Evolutionary conservation across 2,797 vertebrate genomes (phyloP).

Genomic region (Glyptemys insculpta): DNA sequence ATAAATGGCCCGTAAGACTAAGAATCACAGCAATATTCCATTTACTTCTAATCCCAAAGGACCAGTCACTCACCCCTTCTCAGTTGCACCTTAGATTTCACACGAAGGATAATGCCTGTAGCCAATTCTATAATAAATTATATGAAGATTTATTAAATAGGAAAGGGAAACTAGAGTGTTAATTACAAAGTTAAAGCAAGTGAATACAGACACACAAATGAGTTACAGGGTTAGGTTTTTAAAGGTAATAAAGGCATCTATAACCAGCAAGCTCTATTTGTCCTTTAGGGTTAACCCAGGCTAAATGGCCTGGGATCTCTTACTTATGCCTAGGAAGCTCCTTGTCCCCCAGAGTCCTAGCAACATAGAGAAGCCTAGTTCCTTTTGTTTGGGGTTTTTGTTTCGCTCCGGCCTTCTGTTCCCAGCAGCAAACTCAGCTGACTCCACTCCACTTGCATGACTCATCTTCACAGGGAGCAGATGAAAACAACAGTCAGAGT

Average conservation of each 20-base stretch:
- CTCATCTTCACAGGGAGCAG: not conserved
- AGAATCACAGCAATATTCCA: not conserved
- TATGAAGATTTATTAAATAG: not conserved
- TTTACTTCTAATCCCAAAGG: not conserved
- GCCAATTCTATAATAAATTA: not conserved
- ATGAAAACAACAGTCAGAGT: not conserved
- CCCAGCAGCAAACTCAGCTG: not conserved
- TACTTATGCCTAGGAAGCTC: too few relatives aligned
- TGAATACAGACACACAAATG: not conserved
- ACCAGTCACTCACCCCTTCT: not conserved
- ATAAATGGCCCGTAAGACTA: not conserved
- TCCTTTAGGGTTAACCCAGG: too few relatives aligned
- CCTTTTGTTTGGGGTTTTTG: not conserved
- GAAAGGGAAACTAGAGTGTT: not conserved
- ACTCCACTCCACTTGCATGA: too few relatives aligned
- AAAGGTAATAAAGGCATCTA: too few relatives aligned
- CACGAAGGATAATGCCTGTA: not conserved
- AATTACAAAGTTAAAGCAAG: not conserved
- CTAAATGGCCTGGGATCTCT: too few relatives aligned
- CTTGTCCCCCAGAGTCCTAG: not conserved
- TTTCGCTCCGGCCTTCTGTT: not conserved
- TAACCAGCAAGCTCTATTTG: too few relatives aligned
- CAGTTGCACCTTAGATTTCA: not conserved
- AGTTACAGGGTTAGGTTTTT: too few relatives aligned
- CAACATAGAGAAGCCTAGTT: not conserved